Evolutionary conservation across 2,797 vertebrate genomes (phyloP).

Genomic region (Chromobotia macracanthus): DNA sequence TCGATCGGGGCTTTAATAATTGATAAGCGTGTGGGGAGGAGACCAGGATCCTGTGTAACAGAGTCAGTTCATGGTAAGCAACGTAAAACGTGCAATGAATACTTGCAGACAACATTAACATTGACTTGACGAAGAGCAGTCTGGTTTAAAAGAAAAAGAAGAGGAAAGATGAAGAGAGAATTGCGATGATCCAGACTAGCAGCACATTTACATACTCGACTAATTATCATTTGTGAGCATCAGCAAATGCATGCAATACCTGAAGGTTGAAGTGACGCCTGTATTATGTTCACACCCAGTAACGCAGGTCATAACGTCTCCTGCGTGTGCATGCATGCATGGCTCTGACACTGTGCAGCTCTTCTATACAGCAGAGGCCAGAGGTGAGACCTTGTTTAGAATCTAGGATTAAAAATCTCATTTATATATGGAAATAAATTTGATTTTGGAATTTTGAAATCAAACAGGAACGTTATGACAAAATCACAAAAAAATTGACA

Average conservation of each 20-base stretch:
- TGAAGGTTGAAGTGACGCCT: constrained; percentile 71
- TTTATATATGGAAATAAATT: too few species aligned
- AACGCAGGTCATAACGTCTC: neutral
- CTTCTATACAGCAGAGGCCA: too few species aligned
- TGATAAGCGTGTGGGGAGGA: constrained; percentile 74
- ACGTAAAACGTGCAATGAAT: constrained; percentile 79
- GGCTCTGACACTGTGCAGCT: neutral
- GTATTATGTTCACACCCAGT: constrained; percentile 7
- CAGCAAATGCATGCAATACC: constrained; percentile 75
- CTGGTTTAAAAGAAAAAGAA: constrained; percentile 3
- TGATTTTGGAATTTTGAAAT: too few species aligned
- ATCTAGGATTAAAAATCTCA: too few species aligned
- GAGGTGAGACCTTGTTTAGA: too few species aligned
- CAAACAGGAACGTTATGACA: too few species aligned
- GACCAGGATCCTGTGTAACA: constrained; percentile 69
- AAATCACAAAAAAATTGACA: too few species aligned
- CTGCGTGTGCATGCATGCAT: neutral
- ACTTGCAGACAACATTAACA: constrained; percentile 53
- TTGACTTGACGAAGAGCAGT: constrained; percentile 11
- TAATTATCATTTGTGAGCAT: constrained; percentile 73
- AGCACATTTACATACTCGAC: constrained; percentile 52
- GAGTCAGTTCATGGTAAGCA: constrained; percentile 76
- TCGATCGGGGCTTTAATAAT: constrained; percentile 85
- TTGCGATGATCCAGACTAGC: neutral
- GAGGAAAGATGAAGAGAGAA: neutral